A percentile compares a stretch with the other conserved stretches of the same genome.
These are phyloP conservation scores for Cremastinae sp. DNA, from an alignment of 2,888 invertebrate genomes.

Conservation along the genomic window DNA sequence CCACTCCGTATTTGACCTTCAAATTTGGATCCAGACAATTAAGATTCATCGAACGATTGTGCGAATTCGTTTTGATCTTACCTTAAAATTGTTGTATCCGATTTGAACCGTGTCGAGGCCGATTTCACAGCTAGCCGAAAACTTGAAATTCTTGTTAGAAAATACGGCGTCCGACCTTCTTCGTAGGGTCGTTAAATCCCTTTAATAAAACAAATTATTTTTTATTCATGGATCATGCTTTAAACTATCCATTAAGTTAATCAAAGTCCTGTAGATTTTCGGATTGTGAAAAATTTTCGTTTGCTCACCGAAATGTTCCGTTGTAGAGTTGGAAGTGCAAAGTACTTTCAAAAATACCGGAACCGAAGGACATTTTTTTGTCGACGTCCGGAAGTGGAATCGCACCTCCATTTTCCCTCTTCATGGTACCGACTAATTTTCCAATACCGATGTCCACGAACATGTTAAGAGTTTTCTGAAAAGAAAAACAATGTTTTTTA, in stretches of 20 bases:
- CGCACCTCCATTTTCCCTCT: conserved; percentile 53
- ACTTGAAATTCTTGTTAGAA: conserved; percentile 56
- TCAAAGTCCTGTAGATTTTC: conserved; percentile 5
- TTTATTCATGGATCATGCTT: not conserved
- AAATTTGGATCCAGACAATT: conserved; percentile 25
- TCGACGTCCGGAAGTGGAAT: conserved; percentile 62
- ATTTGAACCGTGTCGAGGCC: conserved; percentile 60
- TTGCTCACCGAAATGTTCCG: conserved; percentile 65
- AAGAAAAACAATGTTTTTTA: too few relatives aligned
- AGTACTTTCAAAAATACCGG: conserved; percentile 56
- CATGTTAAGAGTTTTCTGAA: conserved; percentile 62
- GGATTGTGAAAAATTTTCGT: not conserved
- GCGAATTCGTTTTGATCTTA: conserved; percentile 43
- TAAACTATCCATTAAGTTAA: not conserved
- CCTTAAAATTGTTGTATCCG: conserved; percentile 63
- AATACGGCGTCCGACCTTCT: conserved; percentile 62
- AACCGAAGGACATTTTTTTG: conserved; percentile 57
- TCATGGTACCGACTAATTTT: conserved; percentile 54
- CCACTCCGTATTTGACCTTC: conserved; percentile 62
- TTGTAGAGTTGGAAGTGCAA: conserved; percentile 53
- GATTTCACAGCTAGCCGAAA: conserved; percentile 62
- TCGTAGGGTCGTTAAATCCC: conserved; percentile 64
- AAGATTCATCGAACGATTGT: not conserved
- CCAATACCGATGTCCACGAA: conserved; percentile 61
- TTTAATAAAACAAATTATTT: conserved; percentile 41